Base-by-base conservation (phyloP, 35 echinoderm and acorn worm genomes). In the Apostichopus parvimensis region DNA sequence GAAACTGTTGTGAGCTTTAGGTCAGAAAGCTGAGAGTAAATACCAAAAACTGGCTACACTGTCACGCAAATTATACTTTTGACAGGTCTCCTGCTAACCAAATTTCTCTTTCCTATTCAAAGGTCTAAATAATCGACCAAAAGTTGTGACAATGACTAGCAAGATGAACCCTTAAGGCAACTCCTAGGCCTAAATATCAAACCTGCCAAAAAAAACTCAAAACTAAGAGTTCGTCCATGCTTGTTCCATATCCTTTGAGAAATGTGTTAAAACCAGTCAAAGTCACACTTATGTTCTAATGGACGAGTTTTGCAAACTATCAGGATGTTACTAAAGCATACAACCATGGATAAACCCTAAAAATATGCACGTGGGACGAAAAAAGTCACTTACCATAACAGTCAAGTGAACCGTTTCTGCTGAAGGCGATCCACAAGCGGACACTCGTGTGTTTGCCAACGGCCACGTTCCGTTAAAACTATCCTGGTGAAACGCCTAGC, bases 351-450 rank as follows among this genome's bases (percentile, higher is more conserved):
- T 20, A 20, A 20, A 20, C 15, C 71, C 7, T 20, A 75, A 75
- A 6, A 22, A 75, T 18, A 75, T 75, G n/a, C 71, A 75, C 71
- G 71, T 75, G 71, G 20, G 71, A 75, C 71, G 15, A 18, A 75
- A 75, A 75, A 22, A 75, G 71, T 75, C 71, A 59, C 81, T 84
- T 58, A 84, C 81, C 81, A 84, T 84, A 84, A 84, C 81, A 84
- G 17, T 20, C 81, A 25, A 58, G 57, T 84, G 81, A 59, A 84
- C 54, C 81, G 57, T 58, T 57, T 84, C 81, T 84, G 81, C 81
- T 84, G 53, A 22, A 59, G 55, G 81, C 81, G n/a, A 62, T 58
- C 55, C 81, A 22, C 34, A 59, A 60, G 81, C 81, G 81, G 22
- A 22, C 81, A 25, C 54, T 59, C 54, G 81, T 84, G 54, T 75